Percentiles rank a stretch among this genome's conserved stretches.
Evolutionary conservation across 2,888 invertebrate species (phyloP).

Genomic region (Heterodera filipjevi): DNA sequence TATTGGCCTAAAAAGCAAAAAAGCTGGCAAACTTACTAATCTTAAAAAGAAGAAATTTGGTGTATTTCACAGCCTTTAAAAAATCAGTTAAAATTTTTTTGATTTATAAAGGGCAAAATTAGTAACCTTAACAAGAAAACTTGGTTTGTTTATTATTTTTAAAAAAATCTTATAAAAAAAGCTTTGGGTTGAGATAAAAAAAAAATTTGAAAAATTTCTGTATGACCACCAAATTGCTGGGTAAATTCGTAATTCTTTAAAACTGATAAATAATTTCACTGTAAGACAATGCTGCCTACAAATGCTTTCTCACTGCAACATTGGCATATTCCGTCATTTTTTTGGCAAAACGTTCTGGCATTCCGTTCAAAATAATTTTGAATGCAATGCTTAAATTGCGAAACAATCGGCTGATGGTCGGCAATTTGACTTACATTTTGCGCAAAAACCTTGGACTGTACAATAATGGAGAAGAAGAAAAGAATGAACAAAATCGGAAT

Average conservation of each 20-base stretch:
- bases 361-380: background rate
- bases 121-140: no score
- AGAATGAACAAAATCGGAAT: background rate
- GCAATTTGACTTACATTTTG: background rate
- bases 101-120: no score
- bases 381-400: background rate
- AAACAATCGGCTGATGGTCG: background rate
- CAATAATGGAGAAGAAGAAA: background rate
- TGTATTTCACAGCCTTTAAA: no score
- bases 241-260: background rate
- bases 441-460: background rate
- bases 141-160: no score
- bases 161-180: no score
- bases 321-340: slow-evolving; percentile 7
- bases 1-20: no score
- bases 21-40: no score
- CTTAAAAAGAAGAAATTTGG: no score
- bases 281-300: background rate
- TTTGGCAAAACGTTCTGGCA: slow-evolving; percentile 12
- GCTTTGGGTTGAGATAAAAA: no score
- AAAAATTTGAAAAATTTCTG: no score
- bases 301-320: background rate
- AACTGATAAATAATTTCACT: background rate
- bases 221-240: no score
- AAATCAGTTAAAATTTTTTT: no score